Evolutionary conservation across 2,113 vertebrate species (phyloP), one percentile per base, ranked within the genome.

Genomic region (Platycercus adscitus): DNA sequence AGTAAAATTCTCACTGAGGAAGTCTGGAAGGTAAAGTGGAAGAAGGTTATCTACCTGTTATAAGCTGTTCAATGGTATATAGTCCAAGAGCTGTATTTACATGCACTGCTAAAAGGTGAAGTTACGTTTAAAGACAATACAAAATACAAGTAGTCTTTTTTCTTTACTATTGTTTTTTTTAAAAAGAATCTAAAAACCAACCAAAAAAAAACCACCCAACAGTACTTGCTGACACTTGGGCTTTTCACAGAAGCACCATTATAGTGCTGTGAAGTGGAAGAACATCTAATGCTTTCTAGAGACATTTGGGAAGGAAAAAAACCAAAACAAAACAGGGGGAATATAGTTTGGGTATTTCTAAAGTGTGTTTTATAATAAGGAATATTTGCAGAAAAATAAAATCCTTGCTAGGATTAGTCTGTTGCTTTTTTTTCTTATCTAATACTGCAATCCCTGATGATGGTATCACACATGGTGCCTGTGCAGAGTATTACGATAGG

Each of bases 351-450:
- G 20, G 10, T 20, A 37, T 88, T 93, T 82, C 17, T 90, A 11
- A 90, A 90, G 28, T 58, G 4, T 86, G 5, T 61, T 82, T 89
- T 75, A 37, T 77, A 44, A 60, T 88, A 76, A 77, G 37, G 24
- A 94, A 35, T 60, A 89, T 56, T 81, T 91, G 25, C 33, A 56
- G 66, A 75, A 87, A 91, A 91, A 81, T 64, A 52, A 81, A 91
- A 81, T 75, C 21, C 68, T 71, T 86, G 39, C 43, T 91, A 60
- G 23, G 39, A 86, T 88, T 88, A 77, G 68, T 89, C 37, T 83
- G 14, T 73, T 95, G 49, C 37, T 64, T 93, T 93, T 77, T 91
- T 77, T 91, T 88, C 46, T 86, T 93, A 86, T 55, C 71, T 94
- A 86, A 72, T 86, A 44, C 80, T 81, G 43, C 79, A 81, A 25